phyloP scores from a whole-genome alignment of 2,113 vertebrate species.

The Drymodes brunneopygia region DNA sequence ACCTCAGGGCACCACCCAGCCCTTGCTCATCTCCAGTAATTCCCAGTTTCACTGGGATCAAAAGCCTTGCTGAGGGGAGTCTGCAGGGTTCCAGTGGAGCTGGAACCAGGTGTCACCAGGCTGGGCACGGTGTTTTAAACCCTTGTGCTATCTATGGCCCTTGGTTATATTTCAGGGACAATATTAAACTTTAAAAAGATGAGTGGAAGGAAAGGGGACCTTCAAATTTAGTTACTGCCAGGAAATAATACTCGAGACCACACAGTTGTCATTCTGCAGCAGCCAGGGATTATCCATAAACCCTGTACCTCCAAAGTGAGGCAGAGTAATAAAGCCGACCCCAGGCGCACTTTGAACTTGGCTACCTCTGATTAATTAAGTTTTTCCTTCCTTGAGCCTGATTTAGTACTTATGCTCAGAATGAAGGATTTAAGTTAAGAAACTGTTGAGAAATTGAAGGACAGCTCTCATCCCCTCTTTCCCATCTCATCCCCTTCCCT shows the following conservation, averaged over 20 bases:
- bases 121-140: not conserved
- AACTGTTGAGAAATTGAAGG: conserved; percentile 51
- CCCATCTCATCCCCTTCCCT: not conserved
- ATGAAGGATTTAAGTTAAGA: conserved; percentile 55
- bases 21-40: not conserved
- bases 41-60: not conserved
- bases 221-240: not conserved
- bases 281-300: conserved; percentile 22
- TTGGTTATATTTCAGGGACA: not conserved
- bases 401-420: conserved; percentile 51
- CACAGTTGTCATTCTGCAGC: not conserved
- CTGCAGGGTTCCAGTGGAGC: rapidly evolving
- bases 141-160: not conserved
- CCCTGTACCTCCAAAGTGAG: not conserved
- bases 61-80: not conserved
- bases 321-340: not conserved
- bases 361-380: conserved; percentile 56
- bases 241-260: not conserved
- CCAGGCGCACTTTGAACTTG: conserved; percentile 30
- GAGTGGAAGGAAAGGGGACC: not conserved
- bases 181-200: not conserved
- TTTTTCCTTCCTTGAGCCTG: conserved; percentile 43
- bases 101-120: not conserved
- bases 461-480: conserved; percentile 1
- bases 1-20: not conserved